Evolutionary conservation across 2,113 vertebrate species (phyloP).

Genomic region (Trichechus manatus): DNA sequence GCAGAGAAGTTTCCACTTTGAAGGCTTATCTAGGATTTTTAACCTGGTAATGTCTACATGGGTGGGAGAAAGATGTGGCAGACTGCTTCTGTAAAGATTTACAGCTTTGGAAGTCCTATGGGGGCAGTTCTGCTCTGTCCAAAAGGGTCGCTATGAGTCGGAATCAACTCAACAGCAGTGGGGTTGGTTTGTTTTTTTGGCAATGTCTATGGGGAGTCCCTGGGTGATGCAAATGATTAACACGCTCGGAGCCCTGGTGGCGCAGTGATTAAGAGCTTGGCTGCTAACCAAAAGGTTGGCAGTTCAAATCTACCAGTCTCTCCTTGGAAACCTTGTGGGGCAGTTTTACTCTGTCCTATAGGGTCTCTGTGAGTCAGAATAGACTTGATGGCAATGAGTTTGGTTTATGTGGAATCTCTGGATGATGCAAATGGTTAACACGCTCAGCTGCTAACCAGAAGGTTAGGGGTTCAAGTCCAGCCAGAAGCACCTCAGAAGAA

Average conservation of each 20-base stretch:
- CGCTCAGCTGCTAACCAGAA: neutral
- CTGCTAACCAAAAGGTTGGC: neutral
- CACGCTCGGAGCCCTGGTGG: neutral
- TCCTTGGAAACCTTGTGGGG: neutral
- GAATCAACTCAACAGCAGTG: too few species aligned
- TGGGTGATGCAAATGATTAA: too few species aligned
- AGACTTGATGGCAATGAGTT: neutral
- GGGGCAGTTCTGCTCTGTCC: too few species aligned
- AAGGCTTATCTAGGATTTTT: neutral
- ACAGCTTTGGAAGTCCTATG: too few species aligned
- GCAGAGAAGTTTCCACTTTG: neutral
- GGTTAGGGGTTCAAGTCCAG: neutral
- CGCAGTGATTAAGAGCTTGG: neutral
- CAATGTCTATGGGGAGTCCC: too few species aligned
- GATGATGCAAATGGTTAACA: neutral
- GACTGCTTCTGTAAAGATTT: too few species aligned
- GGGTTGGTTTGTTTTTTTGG: too few species aligned
- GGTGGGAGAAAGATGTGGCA: too few species aligned
- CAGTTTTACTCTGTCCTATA: neutral
- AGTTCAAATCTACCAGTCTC: too few species aligned
- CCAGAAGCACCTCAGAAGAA: neutral
- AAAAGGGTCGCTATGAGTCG: too few species aligned
- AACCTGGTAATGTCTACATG: neutral
- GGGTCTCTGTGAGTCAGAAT: neutral
- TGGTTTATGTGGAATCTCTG: neutral